Base-by-base conservation (phyloP, 2,888 invertebrate genomes). In the Dynastes hyllus region DNA sequence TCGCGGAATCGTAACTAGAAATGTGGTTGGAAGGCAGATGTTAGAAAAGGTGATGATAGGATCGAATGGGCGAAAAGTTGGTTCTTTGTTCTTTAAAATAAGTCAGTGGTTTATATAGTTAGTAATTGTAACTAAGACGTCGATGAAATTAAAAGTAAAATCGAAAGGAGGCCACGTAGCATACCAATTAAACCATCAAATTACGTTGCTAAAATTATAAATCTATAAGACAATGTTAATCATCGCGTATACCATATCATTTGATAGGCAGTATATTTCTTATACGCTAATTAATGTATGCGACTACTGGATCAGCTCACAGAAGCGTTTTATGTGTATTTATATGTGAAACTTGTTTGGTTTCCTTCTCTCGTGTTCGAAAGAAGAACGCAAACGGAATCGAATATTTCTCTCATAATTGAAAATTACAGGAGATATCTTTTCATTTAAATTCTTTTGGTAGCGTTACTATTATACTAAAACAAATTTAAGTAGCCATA, bases 401-500 rank as follows among this genome's bases (percentile, higher is more conserved):
- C 51, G 29, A 70, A 70, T 16, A 29, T 70, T 27, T 53, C 70
- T 53, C 29, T 51, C 29, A 70, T 70, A 70, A 70, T 70, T 70
- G 51, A 70, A 70, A 70, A 70, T 70, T 70, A 70, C 32, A 53
- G n/a, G 13, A 27, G 70, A 53, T 70, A 70, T 51, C 51, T n/a
- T 51, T 70, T 70, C 27, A 55, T 70, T 70, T 70, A 29, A 70
- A 51, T 53, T 53, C 29, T 70, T 51, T 29, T 22, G 51, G 29
- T 66, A 13, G 66, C 40, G 9, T 9, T n/a, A 16, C 45, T 40
- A 66, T 66, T 66, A 66, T 66, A 40, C 37, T 40, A n/a, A 66
- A 66, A 66, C 66, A 40, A 70, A 70, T 51, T 70, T 70, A 70
- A 53, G 27, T 51, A n/a, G 27, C 32, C 70, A 70, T 70, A 70